Conservation (phyloP, 2,797 vertebrate genomes). For the Peromyscus aztecus region DNA sequence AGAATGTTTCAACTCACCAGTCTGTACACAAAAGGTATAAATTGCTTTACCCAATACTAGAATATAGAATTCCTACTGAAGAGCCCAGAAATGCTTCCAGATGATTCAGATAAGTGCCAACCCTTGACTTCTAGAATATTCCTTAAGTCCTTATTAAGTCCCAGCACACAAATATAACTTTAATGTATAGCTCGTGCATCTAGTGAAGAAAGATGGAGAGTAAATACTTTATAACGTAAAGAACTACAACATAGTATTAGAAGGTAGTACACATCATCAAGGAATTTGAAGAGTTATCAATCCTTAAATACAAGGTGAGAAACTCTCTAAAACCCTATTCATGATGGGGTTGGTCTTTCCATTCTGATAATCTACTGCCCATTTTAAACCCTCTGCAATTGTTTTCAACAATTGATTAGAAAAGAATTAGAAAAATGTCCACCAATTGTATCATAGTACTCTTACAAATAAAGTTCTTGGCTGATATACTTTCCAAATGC, state of each 20-base stretch:
- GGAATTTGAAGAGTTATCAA: background rate
- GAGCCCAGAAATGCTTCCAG: slow-evolving; percentile 42
- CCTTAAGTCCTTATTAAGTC: background rate
- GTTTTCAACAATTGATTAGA: background rate
- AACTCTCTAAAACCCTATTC: background rate
- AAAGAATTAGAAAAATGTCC: background rate
- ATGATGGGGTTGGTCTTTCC: rapidly evolving
- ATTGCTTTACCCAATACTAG: background rate
- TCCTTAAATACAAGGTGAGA: background rate
- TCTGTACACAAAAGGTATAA: background rate
- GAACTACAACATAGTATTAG: background rate
- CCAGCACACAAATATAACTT: slow-evolving; percentile 23
- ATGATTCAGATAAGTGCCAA: background rate
- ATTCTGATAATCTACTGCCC: background rate
- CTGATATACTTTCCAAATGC: background rate
- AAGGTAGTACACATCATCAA: background rate
- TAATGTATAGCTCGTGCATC: background rate
- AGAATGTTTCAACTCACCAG: background rate
- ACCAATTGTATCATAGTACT: background rate
- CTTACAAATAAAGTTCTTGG: background rate
- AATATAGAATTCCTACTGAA: background rate
- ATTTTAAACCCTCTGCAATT: background rate
- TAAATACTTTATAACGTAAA: background rate
- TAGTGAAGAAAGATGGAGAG: background rate
- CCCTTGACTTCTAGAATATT: slow-evolving; percentile 20